Evolutionary conservation across 1,140 invertebrate genomes (phyloP).

Genomic region (Mya arenaria): DNA sequence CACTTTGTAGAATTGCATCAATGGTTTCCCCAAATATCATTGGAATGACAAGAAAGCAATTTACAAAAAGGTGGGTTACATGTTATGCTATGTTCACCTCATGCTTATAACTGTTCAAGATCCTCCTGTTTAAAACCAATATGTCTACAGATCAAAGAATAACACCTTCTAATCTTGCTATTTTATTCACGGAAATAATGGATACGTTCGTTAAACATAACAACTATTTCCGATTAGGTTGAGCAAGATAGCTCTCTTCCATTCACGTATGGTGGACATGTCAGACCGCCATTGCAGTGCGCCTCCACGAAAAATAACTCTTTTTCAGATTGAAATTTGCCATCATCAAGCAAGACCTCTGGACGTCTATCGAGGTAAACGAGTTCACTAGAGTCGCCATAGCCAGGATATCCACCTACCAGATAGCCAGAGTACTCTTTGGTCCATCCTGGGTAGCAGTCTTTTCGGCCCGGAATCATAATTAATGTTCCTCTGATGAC

Average conservation of each 20-base stretch:
- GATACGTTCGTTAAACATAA: too few species aligned
- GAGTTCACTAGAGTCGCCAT: neutral
- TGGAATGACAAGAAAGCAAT: too few species aligned
- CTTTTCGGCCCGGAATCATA: slow-evolving; percentile 41
- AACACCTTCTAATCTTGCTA: too few species aligned
- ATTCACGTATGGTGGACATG: slow-evolving; percentile 57
- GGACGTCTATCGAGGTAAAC: slow-evolving; percentile 39
- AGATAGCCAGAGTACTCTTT: slow-evolving; percentile 48
- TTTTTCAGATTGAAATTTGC: slow-evolving; percentile 8
- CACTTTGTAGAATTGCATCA: too few species aligned
- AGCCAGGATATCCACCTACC: neutral
- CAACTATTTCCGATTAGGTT: too few species aligned
- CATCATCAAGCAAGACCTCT: slow-evolving; percentile 16
- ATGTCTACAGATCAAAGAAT: too few species aligned
- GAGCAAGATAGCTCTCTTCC: slow-evolving; percentile 56
- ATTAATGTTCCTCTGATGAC: neutral
- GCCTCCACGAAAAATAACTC: slow-evolving; percentile 52
- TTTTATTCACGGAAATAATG: too few species aligned
- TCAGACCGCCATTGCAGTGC: slow-evolving; percentile 47
- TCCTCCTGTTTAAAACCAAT: too few species aligned
- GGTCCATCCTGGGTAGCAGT: slow-evolving; percentile 34
- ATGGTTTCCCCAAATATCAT: too few species aligned
- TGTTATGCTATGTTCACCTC: too few species aligned
- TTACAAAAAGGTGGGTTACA: too few species aligned
- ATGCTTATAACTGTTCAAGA: too few species aligned